Conservation (phyloP, 1,140 invertebrate species). For the Battus philenor region DNA sequence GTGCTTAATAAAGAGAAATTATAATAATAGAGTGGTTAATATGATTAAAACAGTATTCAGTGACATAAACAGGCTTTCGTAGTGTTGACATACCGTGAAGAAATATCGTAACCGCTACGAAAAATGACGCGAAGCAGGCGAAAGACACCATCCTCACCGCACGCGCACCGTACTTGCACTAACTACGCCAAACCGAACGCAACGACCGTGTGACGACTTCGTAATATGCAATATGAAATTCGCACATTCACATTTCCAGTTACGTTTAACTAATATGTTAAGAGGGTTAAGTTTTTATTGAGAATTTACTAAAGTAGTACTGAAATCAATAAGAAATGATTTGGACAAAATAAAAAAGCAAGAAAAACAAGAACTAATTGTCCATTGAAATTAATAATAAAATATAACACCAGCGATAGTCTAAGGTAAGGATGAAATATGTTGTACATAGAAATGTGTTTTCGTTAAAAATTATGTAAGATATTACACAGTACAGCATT, state of each 20-base stretch:
- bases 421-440: too few relatives aligned
- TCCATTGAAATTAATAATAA: too few relatives aligned
- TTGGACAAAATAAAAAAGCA: too few relatives aligned
- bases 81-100: constrained; percentile 27
- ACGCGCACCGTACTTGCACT: constrained; percentile 16
- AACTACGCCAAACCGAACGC: background rate
- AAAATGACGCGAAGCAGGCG: constrained; percentile 20
- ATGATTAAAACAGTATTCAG: background rate
- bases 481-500: too few relatives aligned
- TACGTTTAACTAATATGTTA: background rate
- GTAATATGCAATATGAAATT: constrained; percentile 4
- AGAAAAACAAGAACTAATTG: too few relatives aligned
- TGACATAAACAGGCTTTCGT: constrained; percentile 4
- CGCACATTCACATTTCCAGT: background rate
- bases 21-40: background rate
- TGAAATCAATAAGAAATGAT: too few relatives aligned
- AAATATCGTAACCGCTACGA: constrained; percentile 18
- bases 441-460: too few relatives aligned
- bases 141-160: constrained; percentile 35
- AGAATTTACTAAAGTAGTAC: too few relatives aligned
- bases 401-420: too few relatives aligned
- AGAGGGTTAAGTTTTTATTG: too few relatives aligned
- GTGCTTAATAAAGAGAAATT: background rate
- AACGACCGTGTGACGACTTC: background rate
- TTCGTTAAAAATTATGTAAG: too few relatives aligned